Percentiles rank a stretch among this genome's conserved stretches.
phyloP scores from a whole-genome alignment of 2,888 invertebrate species.

The Metopia argyrocephala region DNA sequence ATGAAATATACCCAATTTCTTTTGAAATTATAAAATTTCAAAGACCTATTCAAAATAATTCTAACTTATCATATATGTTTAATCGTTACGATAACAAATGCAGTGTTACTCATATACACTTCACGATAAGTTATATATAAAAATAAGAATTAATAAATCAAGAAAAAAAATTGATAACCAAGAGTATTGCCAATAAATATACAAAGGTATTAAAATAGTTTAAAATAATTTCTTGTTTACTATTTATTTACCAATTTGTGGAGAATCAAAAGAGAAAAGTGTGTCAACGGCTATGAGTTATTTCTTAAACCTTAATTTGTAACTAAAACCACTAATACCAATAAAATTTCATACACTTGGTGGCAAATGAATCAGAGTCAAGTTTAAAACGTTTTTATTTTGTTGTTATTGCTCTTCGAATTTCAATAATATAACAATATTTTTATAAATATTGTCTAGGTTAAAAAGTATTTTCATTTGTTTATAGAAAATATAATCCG shows the following conservation, averaged over 20 bases:
- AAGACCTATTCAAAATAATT: slow-evolving; percentile 30
- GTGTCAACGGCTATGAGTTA: slow-evolving; percentile 25
- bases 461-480: background rate
- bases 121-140: background rate
- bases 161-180: background rate
- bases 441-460: slow-evolving; percentile 10
- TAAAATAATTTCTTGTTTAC: slow-evolving; percentile 2
- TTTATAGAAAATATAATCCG: background rate
- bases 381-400: slow-evolving; percentile 54
- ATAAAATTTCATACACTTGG: background rate
- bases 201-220: background rate
- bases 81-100: slow-evolving; percentile 32
- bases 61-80: slow-evolving; percentile 31
- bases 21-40: slow-evolving; percentile 25
- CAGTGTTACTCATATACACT: background rate
- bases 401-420: slow-evolving; percentile 26
- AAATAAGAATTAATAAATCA: background rate
- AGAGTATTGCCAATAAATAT: background rate
- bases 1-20: slow-evolving; percentile 38
- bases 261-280: slow-evolving; percentile 13
- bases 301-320: slow-evolving; percentile 17
- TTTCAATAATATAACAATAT: slow-evolving; percentile 10
- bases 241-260: background rate
- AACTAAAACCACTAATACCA: slow-evolving; percentile 2
- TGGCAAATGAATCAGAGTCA: slow-evolving; percentile 54